Evolutionary conservation across 2,888 invertebrate genomes (phyloP), one percentile per base, ranked within the genome.

Genomic region (Euclidia mi): DNA sequence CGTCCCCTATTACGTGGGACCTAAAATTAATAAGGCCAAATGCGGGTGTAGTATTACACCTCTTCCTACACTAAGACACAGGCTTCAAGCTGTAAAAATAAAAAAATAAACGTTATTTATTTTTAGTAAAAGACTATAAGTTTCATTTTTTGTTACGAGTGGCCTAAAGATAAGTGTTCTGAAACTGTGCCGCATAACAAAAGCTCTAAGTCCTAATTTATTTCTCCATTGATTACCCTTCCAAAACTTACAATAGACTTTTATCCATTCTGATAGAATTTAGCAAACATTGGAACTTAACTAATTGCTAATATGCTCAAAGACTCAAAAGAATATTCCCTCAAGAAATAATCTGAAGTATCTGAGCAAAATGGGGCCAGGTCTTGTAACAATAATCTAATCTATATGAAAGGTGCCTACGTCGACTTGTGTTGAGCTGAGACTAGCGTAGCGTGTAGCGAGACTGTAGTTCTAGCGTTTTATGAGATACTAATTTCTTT

Each of bases 341-440:
- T 10, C 7, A 28, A 29, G 43, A 11, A 43, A 29, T 43, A 43
- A 50, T 38, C 43, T 14, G 20, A 29, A 18, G 11, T 14, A 44
- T 43, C 37, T 51, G 18, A 31, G 14, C 29, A 51, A 37, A 51
- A 35, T 31, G 14, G 35, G 31, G n/a, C 31, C 28, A 2, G 31
- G 20, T 14, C 31, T 38, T 12, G n/a, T 29, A 17, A 46, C 37
- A 50, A 44, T 51, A 51, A 51, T 51, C 44, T 20, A 51, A 51
- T 51, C 29, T 37, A 31, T 43, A 37, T 17, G 35, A 31, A 35
- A 42, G 34, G 20, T 50, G n/a, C 6, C 2, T 34, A 25, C 25
- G 10, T 2, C 6, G 25, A 20, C 18, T 14, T 38, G 31, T 17
- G 12, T 12, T 12, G 11, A 10, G 10, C 6, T 1, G 29, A 11